Base-by-base conservation (phyloP, 2,888 invertebrate species). In the Eurois occulta region DNA sequence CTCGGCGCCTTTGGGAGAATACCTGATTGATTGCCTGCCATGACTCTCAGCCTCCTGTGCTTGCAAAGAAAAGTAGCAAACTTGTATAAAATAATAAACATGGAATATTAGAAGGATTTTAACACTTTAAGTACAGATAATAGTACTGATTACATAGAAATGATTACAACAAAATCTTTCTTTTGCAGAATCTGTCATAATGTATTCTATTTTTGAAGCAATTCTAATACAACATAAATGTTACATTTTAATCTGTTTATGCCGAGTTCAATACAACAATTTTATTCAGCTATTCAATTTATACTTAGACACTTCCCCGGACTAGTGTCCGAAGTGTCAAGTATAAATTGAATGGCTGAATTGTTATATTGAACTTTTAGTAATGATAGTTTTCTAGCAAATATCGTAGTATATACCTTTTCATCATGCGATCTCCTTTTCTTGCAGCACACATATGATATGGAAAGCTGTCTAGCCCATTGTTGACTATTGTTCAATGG, bases 401-500 rank as follows among this genome's bases (percentile, higher is more conserved):
- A 41, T 41, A 4, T 65, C 35, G 38, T n/a, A n/a, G 11, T 38
- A 7, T 4, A 8, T 92, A 98, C 98, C 95, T 96, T 97, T 94
- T 98, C 97, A 87, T 97, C 98, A 0, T 95, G 95, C 48, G 97
- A 96, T 96, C 97, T 97, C 85, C 98, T 95, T 87, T 97, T 97
- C 90, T 98, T 98, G 60, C 91, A 96, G 79, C 92, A 93, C 7
- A 93, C 81, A 84, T 93, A 86, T 89, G 97, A 91, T 77, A 94
- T 78, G 13, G 95, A 94, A 10, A 95, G 83, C 41, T 90, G 90
- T 86, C 95, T 92, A 24, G 88, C 80, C 82, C 84, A 90, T 72
- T 86, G 86, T n/a, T 90, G 78, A 58, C 78, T 83, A 58, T 81
- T 81, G 32, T 84, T 77, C 24, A 86, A 69, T 67, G 83, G 72